A percentile compares a stretch with the other conserved stretches of the same genome.
phyloP scores from a whole-genome alignment of 2,888 invertebrate species.

The Zeuzera pyrina region DNA sequence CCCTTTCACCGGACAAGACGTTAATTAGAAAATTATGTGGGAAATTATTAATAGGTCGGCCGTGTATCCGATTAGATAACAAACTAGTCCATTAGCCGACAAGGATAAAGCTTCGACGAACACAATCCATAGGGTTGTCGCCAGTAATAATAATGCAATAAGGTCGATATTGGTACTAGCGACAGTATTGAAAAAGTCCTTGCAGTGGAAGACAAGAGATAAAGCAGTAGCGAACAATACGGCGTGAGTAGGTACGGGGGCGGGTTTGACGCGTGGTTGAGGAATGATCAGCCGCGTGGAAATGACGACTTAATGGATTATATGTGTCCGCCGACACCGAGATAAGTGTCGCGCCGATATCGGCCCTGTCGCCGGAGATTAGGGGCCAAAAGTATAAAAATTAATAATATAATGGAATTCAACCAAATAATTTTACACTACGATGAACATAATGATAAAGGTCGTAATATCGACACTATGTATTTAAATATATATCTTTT shows the following conservation, averaged over 20 bases:
- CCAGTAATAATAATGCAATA: constrained; percentile 35
- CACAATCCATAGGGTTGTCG: constrained; percentile 20
- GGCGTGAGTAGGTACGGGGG: constrained; percentile 46
- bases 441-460: constrained; percentile 43
- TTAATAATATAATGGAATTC: constrained; percentile 65
- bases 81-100: constrained; percentile 68
- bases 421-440: constrained; percentile 50
- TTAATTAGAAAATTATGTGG: constrained; percentile 69
- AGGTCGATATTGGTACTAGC: constrained; percentile 36
- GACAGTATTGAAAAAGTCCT: constrained; percentile 37
- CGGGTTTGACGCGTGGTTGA: constrained; percentile 67
- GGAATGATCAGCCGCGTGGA: constrained; percentile 68
- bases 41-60: constrained; percentile 68
- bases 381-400: constrained; percentile 64
- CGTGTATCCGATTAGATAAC: constrained; percentile 69
- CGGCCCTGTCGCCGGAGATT: constrained; percentile 60
- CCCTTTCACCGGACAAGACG: constrained; percentile 49
- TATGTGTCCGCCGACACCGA: constrained; percentile 67
- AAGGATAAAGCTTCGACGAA: constrained; percentile 37
- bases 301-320: constrained; percentile 74
- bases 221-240: constrained; percentile 68
- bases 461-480: constrained; percentile 31
- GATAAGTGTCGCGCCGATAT: constrained; percentile 66
- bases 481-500: too few relatives aligned
- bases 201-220: constrained; percentile 39